Evolutionary conservation across 2,888 invertebrate species (phyloP).

Genomic region (Furcula furcula): DNA sequence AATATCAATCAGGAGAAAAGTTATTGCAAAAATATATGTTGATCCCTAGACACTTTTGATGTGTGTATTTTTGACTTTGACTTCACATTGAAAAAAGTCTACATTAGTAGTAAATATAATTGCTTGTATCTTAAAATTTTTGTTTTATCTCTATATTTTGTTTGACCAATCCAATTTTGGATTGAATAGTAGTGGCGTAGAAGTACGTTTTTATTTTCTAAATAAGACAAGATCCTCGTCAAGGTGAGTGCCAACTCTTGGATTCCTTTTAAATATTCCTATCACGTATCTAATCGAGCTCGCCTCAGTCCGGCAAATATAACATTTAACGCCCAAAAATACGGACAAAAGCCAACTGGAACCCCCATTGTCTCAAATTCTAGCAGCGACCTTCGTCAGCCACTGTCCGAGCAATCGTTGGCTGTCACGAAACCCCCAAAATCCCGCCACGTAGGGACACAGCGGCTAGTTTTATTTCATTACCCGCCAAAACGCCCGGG

Average conservation of each 20-base stretch:
- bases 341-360: conserved; percentile 3
- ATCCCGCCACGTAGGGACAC: conserved; percentile 41
- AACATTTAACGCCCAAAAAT: conserved; percentile 1
- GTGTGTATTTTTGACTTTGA: no score
- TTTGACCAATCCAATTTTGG: no score
- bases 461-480: conserved; percentile 54
- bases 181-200: no score
- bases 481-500: conserved; percentile 35
- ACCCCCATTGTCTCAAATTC: conserved; percentile 40
- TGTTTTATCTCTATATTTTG: no score
- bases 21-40: no score
- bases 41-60: no score
- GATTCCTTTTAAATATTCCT: not conserved
- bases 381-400: conserved; percentile 48
- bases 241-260: not conserved
- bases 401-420: conserved; percentile 38
- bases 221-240: no score
- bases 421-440: conserved; percentile 40
- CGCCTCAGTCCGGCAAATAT: not conserved
- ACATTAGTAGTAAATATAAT: no score
- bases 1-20: no score
- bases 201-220: no score
- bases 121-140: no score
- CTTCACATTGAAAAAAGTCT: no score
- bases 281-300: conserved; percentile 1